Percentiles rank a stretch among this genome's conserved stretches.
phyloP scores from a whole-genome alignment of 2,888 invertebrate species.

The Lepidonotus clava region DNA sequence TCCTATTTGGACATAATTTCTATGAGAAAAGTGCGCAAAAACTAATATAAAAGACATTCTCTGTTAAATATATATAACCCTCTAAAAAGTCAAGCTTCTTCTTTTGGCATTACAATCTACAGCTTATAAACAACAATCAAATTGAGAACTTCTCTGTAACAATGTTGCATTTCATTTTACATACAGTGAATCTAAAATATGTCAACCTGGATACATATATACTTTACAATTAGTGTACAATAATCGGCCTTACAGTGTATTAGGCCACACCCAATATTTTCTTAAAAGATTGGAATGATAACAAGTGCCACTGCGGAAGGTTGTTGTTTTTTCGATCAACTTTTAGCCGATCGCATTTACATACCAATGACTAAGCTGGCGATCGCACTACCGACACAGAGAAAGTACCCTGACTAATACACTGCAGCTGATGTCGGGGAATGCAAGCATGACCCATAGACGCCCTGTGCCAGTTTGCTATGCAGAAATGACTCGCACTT shows the following conservation, averaged over 20 bases:
- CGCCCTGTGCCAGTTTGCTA: background rate
- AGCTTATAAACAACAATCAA: background rate
- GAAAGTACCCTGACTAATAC: background rate
- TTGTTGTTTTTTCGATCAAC: background rate
- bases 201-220: background rate
- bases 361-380: background rate
- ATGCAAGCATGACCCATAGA: background rate
- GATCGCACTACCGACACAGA: background rate
- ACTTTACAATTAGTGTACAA: background rate
- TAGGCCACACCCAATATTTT: background rate
- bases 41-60: background rate
- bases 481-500: background rate
- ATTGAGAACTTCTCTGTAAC: background rate
- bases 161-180: background rate
- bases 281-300: slow-evolving; percentile 14
- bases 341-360: background rate
- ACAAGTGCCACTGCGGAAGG: slow-evolving; percentile 5
- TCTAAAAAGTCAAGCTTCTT: background rate
- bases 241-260: background rate
- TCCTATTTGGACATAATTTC: background rate
- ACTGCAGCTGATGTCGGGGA: background rate
- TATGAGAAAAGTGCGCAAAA: background rate
- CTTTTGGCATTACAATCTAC: background rate
- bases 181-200: background rate
- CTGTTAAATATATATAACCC: background rate